Evolutionary conservation across 2,797 vertebrate genomes (phyloP).

Genomic region (Rhadinocentrus ornatus): DNA sequence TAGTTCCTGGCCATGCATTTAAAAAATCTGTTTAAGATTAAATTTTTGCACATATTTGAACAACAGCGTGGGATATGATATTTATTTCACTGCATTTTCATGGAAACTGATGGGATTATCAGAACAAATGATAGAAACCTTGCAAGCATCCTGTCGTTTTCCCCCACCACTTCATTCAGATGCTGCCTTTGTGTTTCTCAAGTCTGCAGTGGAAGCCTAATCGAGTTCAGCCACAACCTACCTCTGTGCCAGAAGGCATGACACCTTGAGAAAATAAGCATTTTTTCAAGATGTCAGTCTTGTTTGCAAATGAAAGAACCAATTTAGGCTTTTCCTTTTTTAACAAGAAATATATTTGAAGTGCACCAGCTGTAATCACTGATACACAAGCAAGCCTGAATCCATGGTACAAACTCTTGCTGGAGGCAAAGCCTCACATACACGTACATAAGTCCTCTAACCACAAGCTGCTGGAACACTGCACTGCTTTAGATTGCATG

Average conservation of each 20-base stretch:
- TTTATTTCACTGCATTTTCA: not conserved
- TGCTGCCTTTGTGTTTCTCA: constrained; percentile 27
- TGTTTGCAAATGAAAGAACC: constrained; percentile 53
- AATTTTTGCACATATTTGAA: not conserved
- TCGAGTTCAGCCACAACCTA: constrained; percentile 58
- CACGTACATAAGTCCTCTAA: not conserved
- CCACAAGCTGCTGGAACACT: constrained; percentile 21
- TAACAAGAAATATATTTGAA: constrained; percentile 32
- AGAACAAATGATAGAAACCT: constrained; percentile 10
- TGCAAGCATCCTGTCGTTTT: constrained; percentile 20
- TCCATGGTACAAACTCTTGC: constrained; percentile 18
- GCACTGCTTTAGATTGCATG: constrained; percentile 48
- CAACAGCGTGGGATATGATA: not conserved
- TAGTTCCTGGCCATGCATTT: not conserved
- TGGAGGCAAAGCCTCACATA: constrained; percentile 18
- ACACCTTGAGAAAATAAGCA: constrained; percentile 59
- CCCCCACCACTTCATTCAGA: constrained; percentile 27
- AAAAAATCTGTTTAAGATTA: constrained; percentile 3
- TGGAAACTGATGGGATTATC: not conserved
- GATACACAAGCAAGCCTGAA: constrained; percentile 31
- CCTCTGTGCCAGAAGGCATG: constrained; percentile 41
- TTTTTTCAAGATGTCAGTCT: constrained; percentile 47
- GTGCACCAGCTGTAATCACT: constrained; percentile 41
- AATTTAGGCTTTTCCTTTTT: constrained; percentile 26
- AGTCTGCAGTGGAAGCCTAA: constrained; percentile 39